Conservation (phyloP, 2,113 vertebrate genomes). For the Furnarius figulus region DNA sequence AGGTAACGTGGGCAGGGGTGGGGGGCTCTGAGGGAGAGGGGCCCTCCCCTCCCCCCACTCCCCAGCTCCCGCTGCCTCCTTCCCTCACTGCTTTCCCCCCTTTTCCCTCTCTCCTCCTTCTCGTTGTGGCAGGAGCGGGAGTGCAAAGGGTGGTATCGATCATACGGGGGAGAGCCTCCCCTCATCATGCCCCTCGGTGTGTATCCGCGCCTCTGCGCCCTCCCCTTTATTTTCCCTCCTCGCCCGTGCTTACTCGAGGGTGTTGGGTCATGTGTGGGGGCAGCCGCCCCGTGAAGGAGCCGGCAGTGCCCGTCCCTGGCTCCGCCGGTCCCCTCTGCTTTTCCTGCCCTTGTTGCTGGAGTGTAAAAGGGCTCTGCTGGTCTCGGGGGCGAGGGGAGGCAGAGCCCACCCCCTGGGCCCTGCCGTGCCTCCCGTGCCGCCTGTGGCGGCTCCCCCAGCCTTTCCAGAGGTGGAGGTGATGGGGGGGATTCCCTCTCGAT, state of each 20-base stretch:
- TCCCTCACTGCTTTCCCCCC: slow-evolving; percentile 39
- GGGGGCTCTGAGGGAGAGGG: slow-evolving; percentile 56
- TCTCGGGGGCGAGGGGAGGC: not conserved
- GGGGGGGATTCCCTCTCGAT: slow-evolving; percentile 52
- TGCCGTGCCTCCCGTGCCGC: not conserved
- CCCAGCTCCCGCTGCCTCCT: slow-evolving; percentile 45
- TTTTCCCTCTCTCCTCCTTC: slow-evolving; percentile 54
- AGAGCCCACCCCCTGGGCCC: slow-evolving; percentile 20
- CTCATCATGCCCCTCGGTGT: slow-evolving; percentile 45
- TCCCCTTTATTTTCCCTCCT: slow-evolving; percentile 66
- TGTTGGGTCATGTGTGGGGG: slow-evolving; percentile 26
- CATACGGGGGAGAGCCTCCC: slow-evolving; percentile 45
- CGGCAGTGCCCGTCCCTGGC: slow-evolving; percentile 36
- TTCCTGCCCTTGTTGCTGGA: slow-evolving; percentile 42
- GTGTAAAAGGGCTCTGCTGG: not conserved
- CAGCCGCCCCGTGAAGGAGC: not conserved
- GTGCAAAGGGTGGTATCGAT: slow-evolving; percentile 57
- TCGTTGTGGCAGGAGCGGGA: slow-evolving; percentile 72
- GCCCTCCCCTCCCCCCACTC: slow-evolving; percentile 58
- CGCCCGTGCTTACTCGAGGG: slow-evolving; percentile 37
- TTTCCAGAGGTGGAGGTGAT: slow-evolving; percentile 22
- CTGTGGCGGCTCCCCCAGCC: slow-evolving; percentile 13
- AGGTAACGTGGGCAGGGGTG: slow-evolving; percentile 76
- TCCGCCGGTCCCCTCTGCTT: slow-evolving; percentile 36
- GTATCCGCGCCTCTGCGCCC: slow-evolving; percentile 50